A percentile compares a stretch with the other conserved stretches of the same genome.
Conservation (phyloP, 2,797 vertebrate genomes). For the Cryptoblepharus egeriae region DNA sequence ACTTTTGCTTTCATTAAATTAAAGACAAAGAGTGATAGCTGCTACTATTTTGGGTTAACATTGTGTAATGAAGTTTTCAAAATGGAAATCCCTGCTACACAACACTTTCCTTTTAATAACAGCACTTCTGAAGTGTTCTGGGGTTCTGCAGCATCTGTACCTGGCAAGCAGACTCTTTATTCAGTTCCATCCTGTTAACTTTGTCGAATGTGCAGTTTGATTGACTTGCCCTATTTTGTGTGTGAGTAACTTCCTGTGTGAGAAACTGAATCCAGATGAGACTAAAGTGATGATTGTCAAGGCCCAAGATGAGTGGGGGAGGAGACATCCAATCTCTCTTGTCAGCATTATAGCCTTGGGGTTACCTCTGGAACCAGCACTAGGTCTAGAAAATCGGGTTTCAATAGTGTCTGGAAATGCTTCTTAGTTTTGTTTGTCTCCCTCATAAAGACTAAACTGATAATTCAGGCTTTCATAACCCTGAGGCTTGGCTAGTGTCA, state of each 20-base stretch:
- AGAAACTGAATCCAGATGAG: slow-evolving; percentile 1
- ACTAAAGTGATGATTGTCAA: not conserved
- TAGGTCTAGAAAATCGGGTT: not conserved
- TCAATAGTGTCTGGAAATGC: not conserved
- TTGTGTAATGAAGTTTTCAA: not conserved
- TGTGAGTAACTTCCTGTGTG: slow-evolving; percentile 12
- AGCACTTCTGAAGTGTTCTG: not conserved
- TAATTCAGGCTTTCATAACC: not conserved
- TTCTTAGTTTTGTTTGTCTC: not conserved
- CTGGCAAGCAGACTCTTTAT: not conserved
- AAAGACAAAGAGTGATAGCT: not conserved
- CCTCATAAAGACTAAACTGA: not conserved
- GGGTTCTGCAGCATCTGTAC: not conserved
- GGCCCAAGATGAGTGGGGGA: not conserved
- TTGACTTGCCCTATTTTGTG: not conserved
- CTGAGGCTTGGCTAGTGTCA: not conserved
- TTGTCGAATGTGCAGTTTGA: slow-evolving; percentile 7
- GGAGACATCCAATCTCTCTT: not conserved
- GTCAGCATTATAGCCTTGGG: not conserved
- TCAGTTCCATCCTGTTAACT: not conserved
- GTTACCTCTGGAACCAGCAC: not conserved
- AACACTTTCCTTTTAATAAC: not conserved
- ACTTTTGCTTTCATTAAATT: not conserved
- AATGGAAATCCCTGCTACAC: not conserved
- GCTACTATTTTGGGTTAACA: not conserved